These are phyloP conservation scores for Chrysemys picta DNA, from an alignment of 2,113 vertebrate genomes.

Conservation along the genomic window DNA sequence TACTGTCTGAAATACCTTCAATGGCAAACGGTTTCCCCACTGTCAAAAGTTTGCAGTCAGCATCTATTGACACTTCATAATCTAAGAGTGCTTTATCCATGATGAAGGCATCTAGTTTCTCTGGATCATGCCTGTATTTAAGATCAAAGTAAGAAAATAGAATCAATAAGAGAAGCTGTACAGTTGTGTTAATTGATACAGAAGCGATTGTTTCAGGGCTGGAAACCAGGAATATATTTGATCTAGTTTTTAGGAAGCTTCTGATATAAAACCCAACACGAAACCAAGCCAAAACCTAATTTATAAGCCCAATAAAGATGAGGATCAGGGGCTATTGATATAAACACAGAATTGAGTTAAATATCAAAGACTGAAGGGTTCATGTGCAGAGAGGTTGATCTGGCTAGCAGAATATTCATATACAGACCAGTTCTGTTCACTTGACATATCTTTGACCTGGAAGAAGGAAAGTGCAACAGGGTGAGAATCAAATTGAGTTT, in stretches of 20 bases:
- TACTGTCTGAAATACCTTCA: constrained; percentile 85
- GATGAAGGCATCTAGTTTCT: constrained; percentile 97
- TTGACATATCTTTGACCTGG: not conserved
- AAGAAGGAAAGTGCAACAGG: not conserved
- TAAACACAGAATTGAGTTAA: not conserved
- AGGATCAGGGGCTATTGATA: not conserved
- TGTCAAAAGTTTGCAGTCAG: constrained; percentile 95
- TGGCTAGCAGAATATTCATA: not conserved
- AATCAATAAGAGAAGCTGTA: not conserved
- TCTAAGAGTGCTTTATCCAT: constrained; percentile 99
- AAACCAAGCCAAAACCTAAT: not conserved
- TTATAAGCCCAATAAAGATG: not conserved
- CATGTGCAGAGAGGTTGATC: not conserved
- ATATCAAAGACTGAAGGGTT: not conserved
- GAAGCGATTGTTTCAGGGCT: not conserved
- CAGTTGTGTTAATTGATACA: not conserved
- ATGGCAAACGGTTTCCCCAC: constrained; percentile 99
- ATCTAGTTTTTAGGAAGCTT: not conserved
- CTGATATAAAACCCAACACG: not conserved
- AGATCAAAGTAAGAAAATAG: constrained; percentile 53
- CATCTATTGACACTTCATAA: constrained; percentile 98
- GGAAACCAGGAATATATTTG: not conserved
- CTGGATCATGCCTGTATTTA: constrained; percentile 90
- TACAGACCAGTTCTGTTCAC: not conserved
- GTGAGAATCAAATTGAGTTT: not conserved